Evolutionary conservation across 2,113 vertebrate genomes (phyloP).

Genomic region (Panthera tigris): DNA sequence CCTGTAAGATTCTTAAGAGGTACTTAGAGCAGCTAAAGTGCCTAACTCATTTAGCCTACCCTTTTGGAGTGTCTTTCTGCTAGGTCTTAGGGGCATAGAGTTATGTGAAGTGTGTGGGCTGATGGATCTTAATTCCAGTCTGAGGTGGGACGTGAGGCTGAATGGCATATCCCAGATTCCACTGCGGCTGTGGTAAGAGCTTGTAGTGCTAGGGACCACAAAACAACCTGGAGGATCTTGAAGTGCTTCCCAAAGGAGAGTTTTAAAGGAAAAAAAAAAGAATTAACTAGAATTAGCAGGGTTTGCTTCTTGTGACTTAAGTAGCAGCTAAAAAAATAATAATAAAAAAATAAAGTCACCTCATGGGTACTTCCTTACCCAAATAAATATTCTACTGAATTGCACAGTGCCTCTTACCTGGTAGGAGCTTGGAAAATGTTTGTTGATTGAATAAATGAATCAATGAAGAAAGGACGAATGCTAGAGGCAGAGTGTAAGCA

Average conservation of each 20-base stretch:
- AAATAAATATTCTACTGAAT: not conserved
- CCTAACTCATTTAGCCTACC: not conserved
- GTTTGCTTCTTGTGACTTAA: conserved; percentile 19
- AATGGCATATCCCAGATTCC: not conserved
- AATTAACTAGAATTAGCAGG: not conserved
- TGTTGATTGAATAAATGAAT: conserved; percentile 14
- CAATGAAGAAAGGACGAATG: conserved; percentile 1
- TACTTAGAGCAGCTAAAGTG: not conserved
- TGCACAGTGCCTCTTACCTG: not conserved
- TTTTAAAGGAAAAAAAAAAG: conserved; percentile 9
- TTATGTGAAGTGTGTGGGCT: not conserved
- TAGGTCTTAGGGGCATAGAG: not conserved
- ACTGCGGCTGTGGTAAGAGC: not conserved
- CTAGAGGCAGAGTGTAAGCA: conserved; percentile 32
- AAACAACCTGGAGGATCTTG: not conserved
- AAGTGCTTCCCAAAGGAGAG: not conserved
- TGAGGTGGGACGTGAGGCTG: not conserved
- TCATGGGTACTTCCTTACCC: not conserved
- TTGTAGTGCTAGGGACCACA: not conserved
- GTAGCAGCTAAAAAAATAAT: not conserved
- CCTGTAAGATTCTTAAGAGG: not conserved
- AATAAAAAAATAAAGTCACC: not conserved
- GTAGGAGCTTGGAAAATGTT: conserved; percentile 27
- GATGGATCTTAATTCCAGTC: not conserved
- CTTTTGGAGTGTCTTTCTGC: not conserved